These are phyloP conservation scores for Empidonax alnorum DNA, from an alignment of 2,113 vertebrate genomes.

Conservation along the genomic window DNA sequence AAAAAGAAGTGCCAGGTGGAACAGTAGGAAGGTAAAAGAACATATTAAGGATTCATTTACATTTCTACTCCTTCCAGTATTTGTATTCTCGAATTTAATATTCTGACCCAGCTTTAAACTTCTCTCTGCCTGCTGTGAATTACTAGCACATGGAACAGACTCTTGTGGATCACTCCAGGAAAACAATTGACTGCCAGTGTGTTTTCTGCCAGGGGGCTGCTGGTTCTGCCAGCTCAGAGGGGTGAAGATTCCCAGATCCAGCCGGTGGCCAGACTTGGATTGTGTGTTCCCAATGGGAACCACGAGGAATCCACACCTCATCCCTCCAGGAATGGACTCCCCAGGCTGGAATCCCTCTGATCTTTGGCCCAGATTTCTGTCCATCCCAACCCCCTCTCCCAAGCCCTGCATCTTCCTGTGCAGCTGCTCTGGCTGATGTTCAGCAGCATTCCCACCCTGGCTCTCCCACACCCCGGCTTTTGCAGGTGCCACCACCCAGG, in stretches of 20 bases:
- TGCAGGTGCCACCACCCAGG: background rate
- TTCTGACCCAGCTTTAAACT: background rate
- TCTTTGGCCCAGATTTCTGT: background rate
- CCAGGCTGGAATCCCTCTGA: fast-evolving
- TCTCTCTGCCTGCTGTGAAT: background rate
- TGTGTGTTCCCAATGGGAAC: background rate
- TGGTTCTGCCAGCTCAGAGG: background rate
- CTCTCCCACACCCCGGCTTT: background rate
- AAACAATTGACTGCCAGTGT: background rate
- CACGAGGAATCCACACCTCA: fast-evolving
- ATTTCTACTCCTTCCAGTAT: background rate
- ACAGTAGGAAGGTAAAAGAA: background rate
- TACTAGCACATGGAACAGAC: background rate
- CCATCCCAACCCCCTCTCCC: background rate
- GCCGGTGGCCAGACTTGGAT: background rate
- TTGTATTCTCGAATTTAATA: background rate
- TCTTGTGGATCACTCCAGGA: background rate
- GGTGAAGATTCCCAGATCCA: background rate
- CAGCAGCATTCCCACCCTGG: fast-evolving
- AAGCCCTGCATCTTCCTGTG: background rate
- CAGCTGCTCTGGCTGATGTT: background rate
- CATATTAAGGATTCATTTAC: background rate
- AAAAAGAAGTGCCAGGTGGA: background rate
- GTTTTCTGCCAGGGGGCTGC: background rate
- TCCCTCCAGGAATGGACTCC: background rate